These are phyloP conservation scores for Atta texana DNA, from an alignment of 1,140 invertebrate species.

Conservation along the genomic window DNA sequence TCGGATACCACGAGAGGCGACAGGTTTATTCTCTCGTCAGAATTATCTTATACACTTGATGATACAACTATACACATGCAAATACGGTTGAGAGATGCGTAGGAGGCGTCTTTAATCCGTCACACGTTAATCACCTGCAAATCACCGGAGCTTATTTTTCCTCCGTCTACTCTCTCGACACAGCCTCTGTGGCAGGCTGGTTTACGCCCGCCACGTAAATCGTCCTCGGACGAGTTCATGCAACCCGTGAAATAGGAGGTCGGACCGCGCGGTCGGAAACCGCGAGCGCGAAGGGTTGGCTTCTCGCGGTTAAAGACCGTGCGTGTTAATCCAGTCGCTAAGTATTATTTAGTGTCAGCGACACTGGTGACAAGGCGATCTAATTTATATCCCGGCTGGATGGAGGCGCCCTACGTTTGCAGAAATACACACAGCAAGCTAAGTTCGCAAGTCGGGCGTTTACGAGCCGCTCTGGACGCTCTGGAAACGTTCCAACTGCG, in stretches of 20 bases:
- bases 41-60: constrained; percentile 36
- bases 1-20: neutral
- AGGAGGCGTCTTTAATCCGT: neutral
- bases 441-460: constrained; percentile 70
- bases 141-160: constrained; percentile 43
- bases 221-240: constrained; percentile 27
- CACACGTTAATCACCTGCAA: neutral
- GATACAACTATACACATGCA: neutral
- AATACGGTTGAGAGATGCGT: neutral
- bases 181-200: neutral
- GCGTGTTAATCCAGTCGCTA: constrained; percentile 74
- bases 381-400: constrained; percentile 76
- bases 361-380: constrained; percentile 78
- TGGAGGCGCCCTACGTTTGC: constrained; percentile 52
- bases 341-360: constrained; percentile 78
- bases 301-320: constrained; percentile 59
- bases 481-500: constrained; percentile 78
- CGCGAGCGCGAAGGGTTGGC: constrained; percentile 47
- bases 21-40: constrained; percentile 9
- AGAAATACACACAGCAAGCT: constrained; percentile 70
- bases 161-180: constrained; percentile 18
- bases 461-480: constrained; percentile 17
- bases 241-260: constrained; percentile 68
- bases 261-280: constrained; percentile 30
- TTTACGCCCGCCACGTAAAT: constrained; percentile 42